Evolutionary conservation across 2,888 invertebrate species (phyloP).

Genomic region (Ormyrus thymus): DNA sequence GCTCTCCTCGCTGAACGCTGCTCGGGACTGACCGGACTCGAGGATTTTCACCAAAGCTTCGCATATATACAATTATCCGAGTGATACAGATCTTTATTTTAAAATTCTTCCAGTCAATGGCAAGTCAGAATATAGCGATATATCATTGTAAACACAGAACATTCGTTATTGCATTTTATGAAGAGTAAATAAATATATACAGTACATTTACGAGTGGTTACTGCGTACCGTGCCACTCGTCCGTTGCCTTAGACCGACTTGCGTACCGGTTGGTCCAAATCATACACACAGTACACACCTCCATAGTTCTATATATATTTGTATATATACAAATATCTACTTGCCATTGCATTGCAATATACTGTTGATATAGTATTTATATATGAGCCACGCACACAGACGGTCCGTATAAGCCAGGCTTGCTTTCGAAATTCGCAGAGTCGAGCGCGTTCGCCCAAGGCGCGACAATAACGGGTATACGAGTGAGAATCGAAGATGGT

Average conservation of each 20-base stretch:
- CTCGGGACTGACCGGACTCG: constrained; percentile 7
- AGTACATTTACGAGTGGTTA: constrained; percentile 55
- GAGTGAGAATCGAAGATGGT: constrained; percentile 15
- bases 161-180: constrained; percentile 46
- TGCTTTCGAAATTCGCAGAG: constrained; percentile 24
- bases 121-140: constrained; percentile 50
- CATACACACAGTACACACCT: constrained; percentile 46
- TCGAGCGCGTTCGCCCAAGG: not conserved
- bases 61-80: not conserved
- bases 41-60: constrained; percentile 24
- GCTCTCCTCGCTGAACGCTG: not conserved
- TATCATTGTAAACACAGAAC: constrained; percentile 47
- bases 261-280: constrained; percentile 58
- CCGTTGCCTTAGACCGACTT: constrained; percentile 59
- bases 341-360: constrained; percentile 54
- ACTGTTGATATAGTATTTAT: constrained; percentile 9
- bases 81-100: constrained; percentile 18
- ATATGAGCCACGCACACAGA: not conserved
- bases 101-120: constrained; percentile 45
- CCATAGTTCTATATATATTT: constrained; percentile 57
- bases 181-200: constrained; percentile 55
- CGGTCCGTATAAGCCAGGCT: not conserved
- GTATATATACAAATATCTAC: constrained; percentile 55
- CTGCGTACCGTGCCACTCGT: constrained; percentile 56
- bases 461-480: constrained; percentile 1